These are phyloP conservation scores for Leucosticte australis DNA, from an alignment of 2,113 vertebrate genomes.

Conservation along the genomic window DNA sequence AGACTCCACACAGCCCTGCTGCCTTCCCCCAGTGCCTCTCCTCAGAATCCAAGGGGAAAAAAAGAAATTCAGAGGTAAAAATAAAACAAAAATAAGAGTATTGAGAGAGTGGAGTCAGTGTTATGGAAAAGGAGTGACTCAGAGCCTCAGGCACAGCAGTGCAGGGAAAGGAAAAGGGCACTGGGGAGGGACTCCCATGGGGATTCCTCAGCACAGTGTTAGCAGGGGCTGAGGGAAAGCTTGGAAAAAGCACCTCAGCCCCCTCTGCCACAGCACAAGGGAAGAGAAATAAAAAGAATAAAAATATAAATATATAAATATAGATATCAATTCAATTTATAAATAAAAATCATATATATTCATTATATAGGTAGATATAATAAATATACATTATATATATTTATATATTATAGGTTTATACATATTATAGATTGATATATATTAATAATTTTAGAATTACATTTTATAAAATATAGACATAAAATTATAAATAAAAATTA, in stretches of 20 bases:
- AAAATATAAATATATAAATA: too few relatives aligned
- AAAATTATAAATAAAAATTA: too few relatives aligned
- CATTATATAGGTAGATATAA: too few relatives aligned
- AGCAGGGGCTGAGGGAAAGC: neutral
- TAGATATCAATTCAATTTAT: neutral
- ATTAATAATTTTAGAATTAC: too few relatives aligned
- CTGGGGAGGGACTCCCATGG: neutral
- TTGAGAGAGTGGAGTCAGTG: neutral
- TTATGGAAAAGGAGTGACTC: neutral
- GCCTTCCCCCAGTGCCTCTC: neutral
- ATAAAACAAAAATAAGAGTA: neutral
- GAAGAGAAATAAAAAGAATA: neutral
- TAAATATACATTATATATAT: too few relatives aligned
- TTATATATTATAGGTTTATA: too few relatives aligned
- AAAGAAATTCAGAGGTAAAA: neutral
- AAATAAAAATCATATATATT: neutral
- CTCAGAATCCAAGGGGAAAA: neutral
- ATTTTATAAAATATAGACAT: too few relatives aligned
- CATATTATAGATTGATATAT: too few relatives aligned
- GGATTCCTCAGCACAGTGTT: neutral
- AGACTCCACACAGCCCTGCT: neutral
- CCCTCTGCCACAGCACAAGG: neutral
- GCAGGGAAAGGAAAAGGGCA: neutral
- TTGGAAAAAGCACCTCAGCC: neutral
- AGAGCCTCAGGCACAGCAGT: neutral